These are phyloP conservation scores for Chrysogorgia sp. DNA, from an alignment of 92 coral and sea anemone species.

Conservation along the genomic window DNA sequence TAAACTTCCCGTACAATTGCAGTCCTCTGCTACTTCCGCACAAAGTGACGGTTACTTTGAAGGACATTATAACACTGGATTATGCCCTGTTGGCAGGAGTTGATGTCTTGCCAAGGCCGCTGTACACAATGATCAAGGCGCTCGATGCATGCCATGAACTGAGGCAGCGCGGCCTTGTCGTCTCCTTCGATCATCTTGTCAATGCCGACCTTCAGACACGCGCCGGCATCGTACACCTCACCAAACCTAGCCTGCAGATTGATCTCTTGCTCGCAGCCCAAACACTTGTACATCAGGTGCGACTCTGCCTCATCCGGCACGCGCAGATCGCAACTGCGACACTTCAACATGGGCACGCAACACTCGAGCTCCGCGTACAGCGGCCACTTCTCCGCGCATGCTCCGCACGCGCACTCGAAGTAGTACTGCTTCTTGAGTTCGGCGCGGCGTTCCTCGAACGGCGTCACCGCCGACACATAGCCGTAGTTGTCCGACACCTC, in stretches of 20 bases:
- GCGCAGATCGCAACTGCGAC: conserved; percentile 29
- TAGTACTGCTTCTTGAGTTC: conserved; percentile 76
- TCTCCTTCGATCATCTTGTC: conserved; percentile 79
- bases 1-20: too few species aligned
- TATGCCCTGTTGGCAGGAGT: conserved; percentile 84
- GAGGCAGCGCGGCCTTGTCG: conserved; percentile 66
- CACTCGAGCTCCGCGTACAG: conserved; percentile 68
- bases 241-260: conserved; percentile 54
- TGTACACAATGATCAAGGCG: conserved; percentile 75
- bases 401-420: conserved; percentile 74
- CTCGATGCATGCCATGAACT: conserved; percentile 69
- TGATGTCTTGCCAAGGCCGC: conserved; percentile 87
- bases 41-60: conserved; percentile 73
- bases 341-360: conserved; percentile 16
- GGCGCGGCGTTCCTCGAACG: conserved; percentile 64
- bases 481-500: conserved; percentile 97
- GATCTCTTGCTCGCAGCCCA: conserved; percentile 49
- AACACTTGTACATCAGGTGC: conserved; percentile 1
- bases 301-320: conserved; percentile 3
- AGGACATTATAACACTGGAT: conserved; percentile 89
- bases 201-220: conserved; percentile 60
- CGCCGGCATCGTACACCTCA: conserved; percentile 56
- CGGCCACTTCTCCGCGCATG: conserved; percentile 77
- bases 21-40: conserved; percentile 38
- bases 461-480: conserved; percentile 78